These are phyloP conservation scores for Brachionus koreanus DNA, from an alignment of 1,140 invertebrate genomes.

Conservation along the genomic window DNA sequence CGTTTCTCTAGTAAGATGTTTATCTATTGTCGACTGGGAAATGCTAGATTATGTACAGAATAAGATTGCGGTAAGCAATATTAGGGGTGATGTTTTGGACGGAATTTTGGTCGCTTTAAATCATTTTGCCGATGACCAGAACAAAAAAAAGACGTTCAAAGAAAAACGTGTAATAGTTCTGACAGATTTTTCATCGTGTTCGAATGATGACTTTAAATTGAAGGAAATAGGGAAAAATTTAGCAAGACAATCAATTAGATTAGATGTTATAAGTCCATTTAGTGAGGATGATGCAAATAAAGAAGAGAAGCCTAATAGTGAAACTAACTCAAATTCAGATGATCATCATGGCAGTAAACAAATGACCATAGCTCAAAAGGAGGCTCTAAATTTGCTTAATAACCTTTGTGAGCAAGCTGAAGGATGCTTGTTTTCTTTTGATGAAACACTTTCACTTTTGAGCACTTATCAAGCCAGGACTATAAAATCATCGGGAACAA, in stretches of 20 bases:
- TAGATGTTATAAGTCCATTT: constrained; percentile 36
- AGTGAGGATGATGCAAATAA: background rate
- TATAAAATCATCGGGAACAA: constrained; percentile 59
- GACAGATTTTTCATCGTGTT: constrained; percentile 37
- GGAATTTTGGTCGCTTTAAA: constrained; percentile 60
- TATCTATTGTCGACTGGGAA: constrained; percentile 58
- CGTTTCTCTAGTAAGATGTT: constrained; percentile 53
- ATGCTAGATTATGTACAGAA: constrained; percentile 57
- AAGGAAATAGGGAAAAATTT: constrained; percentile 1
- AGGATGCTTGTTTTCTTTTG: constrained; percentile 46
- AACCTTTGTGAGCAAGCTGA: constrained; percentile 4
- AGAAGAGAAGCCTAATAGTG: background rate
- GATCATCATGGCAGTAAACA: background rate
- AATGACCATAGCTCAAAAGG: background rate
- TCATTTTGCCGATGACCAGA: constrained; percentile 54
- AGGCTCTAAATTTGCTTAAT: background rate
- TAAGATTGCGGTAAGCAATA: background rate
- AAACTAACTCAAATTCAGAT: background rate
- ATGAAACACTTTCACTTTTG: constrained; percentile 60
- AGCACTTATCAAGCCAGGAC: constrained; percentile 59
- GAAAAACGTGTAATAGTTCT: constrained; percentile 26
- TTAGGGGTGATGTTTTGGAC: constrained; percentile 54
- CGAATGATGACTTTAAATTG: background rate
- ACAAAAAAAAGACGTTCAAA: constrained; percentile 49
- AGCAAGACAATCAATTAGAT: constrained; percentile 15